These are phyloP conservation scores for Nephrotoma guestfalica DNA, from an alignment of 2,888 invertebrate genomes.

Conservation along the genomic window DNA sequence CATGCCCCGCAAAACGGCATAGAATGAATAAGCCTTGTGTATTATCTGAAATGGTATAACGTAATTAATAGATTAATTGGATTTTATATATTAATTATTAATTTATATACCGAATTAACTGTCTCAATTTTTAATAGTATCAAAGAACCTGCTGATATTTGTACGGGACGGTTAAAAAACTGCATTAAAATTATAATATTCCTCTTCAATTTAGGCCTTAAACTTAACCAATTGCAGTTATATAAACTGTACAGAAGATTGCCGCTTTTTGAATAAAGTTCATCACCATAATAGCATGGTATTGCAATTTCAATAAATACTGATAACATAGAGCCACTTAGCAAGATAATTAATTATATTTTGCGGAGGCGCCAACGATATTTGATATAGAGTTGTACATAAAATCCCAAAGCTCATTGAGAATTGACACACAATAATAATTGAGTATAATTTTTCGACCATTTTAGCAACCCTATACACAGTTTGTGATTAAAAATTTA, in stretches of 20 bases:
- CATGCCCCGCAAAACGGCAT: neutral
- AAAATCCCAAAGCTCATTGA: neutral
- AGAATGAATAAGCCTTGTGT: neutral
- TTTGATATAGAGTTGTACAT: neutral
- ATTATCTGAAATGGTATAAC: neutral
- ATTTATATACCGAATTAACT: neutral
- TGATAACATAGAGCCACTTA: neutral
- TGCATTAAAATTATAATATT: neutral
- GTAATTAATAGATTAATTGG: neutral
- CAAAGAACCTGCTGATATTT: neutral
- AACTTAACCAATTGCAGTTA: neutral
- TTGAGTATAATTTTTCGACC: neutral
- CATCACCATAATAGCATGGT: neutral
- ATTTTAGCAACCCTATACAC: neutral
- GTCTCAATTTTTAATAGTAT: neutral
- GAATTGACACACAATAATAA: neutral
- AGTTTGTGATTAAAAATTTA: neutral
- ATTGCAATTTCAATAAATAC: neutral
- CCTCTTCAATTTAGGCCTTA: neutral
- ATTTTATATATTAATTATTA: neutral
- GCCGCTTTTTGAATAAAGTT: neutral
- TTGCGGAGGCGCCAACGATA: neutral
- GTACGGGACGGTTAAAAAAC: neutral
- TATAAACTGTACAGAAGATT: neutral
- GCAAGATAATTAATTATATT: neutral